Evolutionary conservation across 2,888 invertebrate genomes (phyloP), one percentile per base, ranked within the genome.

Genomic region (Onthophagus sagittarius): DNA sequence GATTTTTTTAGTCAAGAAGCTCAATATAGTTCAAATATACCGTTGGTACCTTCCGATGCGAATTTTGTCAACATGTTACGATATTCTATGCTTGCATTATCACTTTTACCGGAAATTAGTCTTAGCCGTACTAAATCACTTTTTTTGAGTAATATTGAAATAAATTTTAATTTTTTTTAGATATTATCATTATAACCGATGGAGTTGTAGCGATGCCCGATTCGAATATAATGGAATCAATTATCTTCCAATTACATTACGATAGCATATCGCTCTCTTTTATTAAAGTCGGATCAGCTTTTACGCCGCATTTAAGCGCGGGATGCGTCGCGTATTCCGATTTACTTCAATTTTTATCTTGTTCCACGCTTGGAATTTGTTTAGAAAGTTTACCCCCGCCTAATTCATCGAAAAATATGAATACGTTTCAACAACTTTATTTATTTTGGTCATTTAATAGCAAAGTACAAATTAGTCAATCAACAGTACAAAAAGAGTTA

Each of bases 11-110:
- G 83, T 31, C 87, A 87, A 78, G 84, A 81, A 74, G 84, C 81
- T 74, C 86, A 84, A 73, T 83, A 83, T 77, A 83, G 83, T 72
- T 82, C 86, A 11, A 87, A 87, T 78, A 86, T 89, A 77, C 86
- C 89, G 0, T 88, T 90, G 87, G 88, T 90, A 39, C 88, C 88
- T 70, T 90, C 92, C 2, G 92, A 93, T 83, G 89, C 89, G 32
- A 90, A 90, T 81, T 91, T 94, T 83, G 89, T 94, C 73, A 93
- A 93, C 85, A 91, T 94, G 89, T 84, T 94, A 62, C 86, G 93
- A 76, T 92, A 92, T 83, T 94, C 93, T 23, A 90, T 94, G 86
- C 85, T 94, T 75, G 92, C 93, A 3, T 86, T 93, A 71, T 90
- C 93, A 73, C 86, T 94, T 72, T 85, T 94, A 75, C 94, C 94